A percentile compares a stretch with the other conserved stretches of the same genome.
phyloP scores from a whole-genome alignment of 2,797 vertebrate species.

The Gobionotothen gibberifrons region DNA sequence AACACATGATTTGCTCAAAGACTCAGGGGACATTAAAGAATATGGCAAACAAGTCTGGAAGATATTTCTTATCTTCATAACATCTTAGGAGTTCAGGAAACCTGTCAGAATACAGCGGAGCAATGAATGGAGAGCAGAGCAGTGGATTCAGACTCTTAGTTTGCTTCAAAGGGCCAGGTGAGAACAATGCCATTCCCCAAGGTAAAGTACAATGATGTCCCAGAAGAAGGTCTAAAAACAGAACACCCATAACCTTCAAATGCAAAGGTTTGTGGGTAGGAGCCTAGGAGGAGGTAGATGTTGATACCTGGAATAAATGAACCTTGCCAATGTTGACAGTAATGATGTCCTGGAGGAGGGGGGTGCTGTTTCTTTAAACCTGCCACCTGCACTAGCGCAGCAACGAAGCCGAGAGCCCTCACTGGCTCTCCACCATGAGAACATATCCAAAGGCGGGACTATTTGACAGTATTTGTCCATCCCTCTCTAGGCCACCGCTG shows the following conservation, averaged over 20 bases:
- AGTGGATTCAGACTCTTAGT: background rate
- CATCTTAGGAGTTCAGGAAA: slow-evolving; percentile 5
- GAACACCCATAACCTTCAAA: background rate
- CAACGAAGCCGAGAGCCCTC: too few relatives aligned
- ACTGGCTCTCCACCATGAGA: background rate
- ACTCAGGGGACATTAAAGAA: slow-evolving; percentile 17
- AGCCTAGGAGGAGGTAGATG: slow-evolving; percentile 44
- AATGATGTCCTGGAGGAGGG: background rate
- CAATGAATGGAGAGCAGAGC: slow-evolving; percentile 4
- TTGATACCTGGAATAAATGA: slow-evolving; percentile 2
- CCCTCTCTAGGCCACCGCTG: too few relatives aligned
- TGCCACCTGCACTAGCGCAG: background rate
- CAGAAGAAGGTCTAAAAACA: background rate
- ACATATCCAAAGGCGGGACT: background rate
- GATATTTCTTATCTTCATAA: slow-evolving; percentile 27
- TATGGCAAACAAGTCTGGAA: slow-evolving; percentile 43
- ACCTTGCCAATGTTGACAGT: too few relatives aligned
- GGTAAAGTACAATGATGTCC: background rate
- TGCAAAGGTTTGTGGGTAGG: slow-evolving; percentile 9
- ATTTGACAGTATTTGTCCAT: background rate
- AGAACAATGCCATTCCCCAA: background rate
- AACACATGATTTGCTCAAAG: slow-evolving; percentile 19
- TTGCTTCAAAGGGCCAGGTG: background rate
- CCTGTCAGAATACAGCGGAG: slow-evolving; percentile 21
- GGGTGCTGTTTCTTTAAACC: background rate